Base-by-base conservation (phyloP, 2,888 invertebrate species). In the Brachyptera risi region DNA sequence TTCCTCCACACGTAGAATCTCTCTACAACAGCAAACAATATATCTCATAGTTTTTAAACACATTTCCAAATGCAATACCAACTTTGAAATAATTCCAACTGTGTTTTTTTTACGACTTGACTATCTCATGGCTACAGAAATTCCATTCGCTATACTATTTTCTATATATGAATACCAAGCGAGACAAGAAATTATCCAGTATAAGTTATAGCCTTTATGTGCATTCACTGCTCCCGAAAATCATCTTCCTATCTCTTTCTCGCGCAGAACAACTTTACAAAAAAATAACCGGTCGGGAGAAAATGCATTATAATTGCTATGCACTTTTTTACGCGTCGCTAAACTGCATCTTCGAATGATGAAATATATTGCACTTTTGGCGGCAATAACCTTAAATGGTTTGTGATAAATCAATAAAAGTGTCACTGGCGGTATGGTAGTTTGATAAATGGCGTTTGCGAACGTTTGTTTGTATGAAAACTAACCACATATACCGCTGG, bases 251-350 rank as follows among this genome's bases (percentile, higher is more conserved):
- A 47, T n/a, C 47, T 47, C 24, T 47, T 21, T 24, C n/a, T n/a
- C n/a, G n/a, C n/a, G n/a, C n/a, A n/a, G n/a, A n/a, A n/a, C n/a
- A n/a, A n/a, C n/a, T n/a, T 47, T 47, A 47, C 24, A 47, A 24
- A 24, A 5, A n/a, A 24, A 24, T 24, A 47, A 47, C 47, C 24
- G 24, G 47, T 47, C 24, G 21, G n/a, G n/a, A 23, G 42, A 42
- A 47, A 47, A 47, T 47, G 47, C 47, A 47, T 24, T 24, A 47
- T 47, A 47, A 47, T 47, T 47, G 24, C 47, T 47, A 47, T 24
- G 21, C 9, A 21, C 23, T 23, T 21, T 47, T 47, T 47, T 47
- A 17, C 13, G 21, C n/a, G n/a, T 13, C 2, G 47, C 24, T 24
- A 23, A 47, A 15, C 42, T 17, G 15, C 11, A 5, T n/a, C n/a